Conservation (phyloP, 2,888 invertebrate genomes). For the Antheraea assamensis region DNA sequence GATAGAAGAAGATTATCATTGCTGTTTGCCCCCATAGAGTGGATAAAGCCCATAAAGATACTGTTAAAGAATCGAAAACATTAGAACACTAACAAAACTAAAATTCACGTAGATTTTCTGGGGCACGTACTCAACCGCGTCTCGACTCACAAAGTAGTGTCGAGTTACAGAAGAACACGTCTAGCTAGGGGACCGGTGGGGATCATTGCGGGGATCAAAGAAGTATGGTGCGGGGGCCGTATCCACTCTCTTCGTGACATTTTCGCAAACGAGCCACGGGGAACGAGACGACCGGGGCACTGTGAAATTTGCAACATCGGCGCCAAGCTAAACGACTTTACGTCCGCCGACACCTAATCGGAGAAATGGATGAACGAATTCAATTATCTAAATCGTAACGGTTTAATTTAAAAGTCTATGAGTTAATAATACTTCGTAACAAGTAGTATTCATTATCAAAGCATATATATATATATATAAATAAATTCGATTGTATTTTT, state of each 20-base stretch:
- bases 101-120: slow-evolving; percentile 35
- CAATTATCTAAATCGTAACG: slow-evolving; percentile 34
- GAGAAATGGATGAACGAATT: slow-evolving; percentile 65
- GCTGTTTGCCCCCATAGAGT: not conserved
- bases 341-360: slow-evolving; percentile 46
- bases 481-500: too few species aligned
- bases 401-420: slow-evolving; percentile 32
- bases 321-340: slow-evolving; percentile 45
- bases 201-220: slow-evolving; percentile 33
- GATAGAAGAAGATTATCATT: too few species aligned
- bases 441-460: not conserved
- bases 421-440: slow-evolving; percentile 29
- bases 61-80: not conserved
- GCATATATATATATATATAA: not conserved
- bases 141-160: slow-evolving; percentile 49
- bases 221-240: slow-evolving; percentile 15
- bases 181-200: slow-evolving; percentile 46
- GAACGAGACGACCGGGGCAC: slow-evolving; percentile 46
- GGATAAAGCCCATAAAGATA: not conserved
- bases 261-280: slow-evolving; percentile 69
- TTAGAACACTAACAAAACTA: slow-evolving; percentile 7
- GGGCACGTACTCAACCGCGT: slow-evolving; percentile 45
- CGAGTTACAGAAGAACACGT: slow-evolving; percentile 59
- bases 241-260: slow-evolving; percentile 63
- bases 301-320: slow-evolving; percentile 61